A percentile compares a stretch with the other conserved stretches of the same genome.
These are phyloP conservation scores for Periparus ater DNA, from an alignment of 2,797 vertebrate species.

Conservation along the genomic window DNA sequence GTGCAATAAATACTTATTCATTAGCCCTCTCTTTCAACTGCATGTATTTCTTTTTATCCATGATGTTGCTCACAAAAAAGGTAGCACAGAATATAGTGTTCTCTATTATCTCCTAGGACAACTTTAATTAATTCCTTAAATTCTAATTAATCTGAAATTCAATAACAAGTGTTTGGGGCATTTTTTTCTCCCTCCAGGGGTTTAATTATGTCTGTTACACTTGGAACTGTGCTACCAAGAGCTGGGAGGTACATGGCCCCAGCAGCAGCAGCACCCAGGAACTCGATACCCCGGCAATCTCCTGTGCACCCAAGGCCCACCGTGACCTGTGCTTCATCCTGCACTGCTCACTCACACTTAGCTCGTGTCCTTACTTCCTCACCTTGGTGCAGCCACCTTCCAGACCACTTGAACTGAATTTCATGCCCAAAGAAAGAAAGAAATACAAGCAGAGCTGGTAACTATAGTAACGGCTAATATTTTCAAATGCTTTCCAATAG, in stretches of 20 bases:
- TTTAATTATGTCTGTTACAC: background rate
- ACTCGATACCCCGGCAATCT: rapidly evolving
- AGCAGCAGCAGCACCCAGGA: background rate
- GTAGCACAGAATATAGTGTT: slow-evolving; percentile 38
- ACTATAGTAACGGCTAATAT: slow-evolving; percentile 37
- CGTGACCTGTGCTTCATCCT: background rate
- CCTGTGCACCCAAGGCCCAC: background rate
- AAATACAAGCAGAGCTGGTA: slow-evolving; percentile 14
- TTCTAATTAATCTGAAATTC: slow-evolving; percentile 20
- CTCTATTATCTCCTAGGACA: slow-evolving; percentile 35
- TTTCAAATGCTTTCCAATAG: slow-evolving; percentile 15
- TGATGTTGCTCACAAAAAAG: slow-evolving; percentile 20
- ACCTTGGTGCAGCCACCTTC: background rate
- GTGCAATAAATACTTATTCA: slow-evolving; percentile 45
- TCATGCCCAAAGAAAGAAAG: background rate
- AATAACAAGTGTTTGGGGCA: background rate
- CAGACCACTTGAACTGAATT: background rate
- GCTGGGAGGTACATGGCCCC: background rate
- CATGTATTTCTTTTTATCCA: slow-evolving; percentile 36
- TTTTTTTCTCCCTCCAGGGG: background rate
- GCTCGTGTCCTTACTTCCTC: background rate
- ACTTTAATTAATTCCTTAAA: slow-evolving; percentile 59
- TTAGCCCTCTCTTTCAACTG: slow-evolving; percentile 9
- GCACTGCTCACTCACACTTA: background rate
- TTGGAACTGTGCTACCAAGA: background rate